Conservation (phyloP, 1,140 invertebrate species). For the Microplitis mediator region DNA sequence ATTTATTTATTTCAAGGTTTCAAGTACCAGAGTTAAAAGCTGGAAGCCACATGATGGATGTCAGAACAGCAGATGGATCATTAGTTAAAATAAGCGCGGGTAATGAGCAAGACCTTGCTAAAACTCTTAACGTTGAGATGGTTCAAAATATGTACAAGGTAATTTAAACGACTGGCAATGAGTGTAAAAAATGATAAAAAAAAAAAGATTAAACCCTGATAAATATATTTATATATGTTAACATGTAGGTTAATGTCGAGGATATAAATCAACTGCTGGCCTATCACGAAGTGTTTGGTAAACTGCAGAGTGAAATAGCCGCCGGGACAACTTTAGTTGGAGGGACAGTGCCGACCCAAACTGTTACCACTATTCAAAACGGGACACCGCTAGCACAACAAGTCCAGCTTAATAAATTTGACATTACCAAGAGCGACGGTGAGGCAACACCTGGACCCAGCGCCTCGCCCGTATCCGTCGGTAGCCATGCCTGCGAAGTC, state of each 20-base stretch:
- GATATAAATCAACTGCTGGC: slow-evolving; percentile 81
- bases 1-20: slow-evolving; percentile 47
- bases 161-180: slow-evolving; percentile 7
- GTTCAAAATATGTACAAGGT: slow-evolving; percentile 81
- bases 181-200: too few species aligned
- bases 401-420: slow-evolving; percentile 66
- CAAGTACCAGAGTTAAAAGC: slow-evolving; percentile 61
- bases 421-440: slow-evolving; percentile 61
- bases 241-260: slow-evolving; percentile 71
- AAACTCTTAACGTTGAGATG: slow-evolving; percentile 71
- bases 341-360: slow-evolving; percentile 62
- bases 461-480: slow-evolving; percentile 63
- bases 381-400: slow-evolving; percentile 58
- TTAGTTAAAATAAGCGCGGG: slow-evolving; percentile 75
- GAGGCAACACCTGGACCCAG: slow-evolving; percentile 62
- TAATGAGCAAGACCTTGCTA: slow-evolving; percentile 70
- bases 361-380: slow-evolving; percentile 59
- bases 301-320: slow-evolving; percentile 70
- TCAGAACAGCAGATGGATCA: slow-evolving; percentile 70
- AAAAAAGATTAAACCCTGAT: too few species aligned
- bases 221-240: too few species aligned
- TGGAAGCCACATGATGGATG: slow-evolving; percentile 72
- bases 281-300: slow-evolving; percentile 88
- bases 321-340: slow-evolving; percentile 56
- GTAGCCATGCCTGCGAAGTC: slow-evolving; percentile 78